A percentile compares a stretch with the other conserved stretches of the same genome.
phyloP scores from a whole-genome alignment of 2,888 invertebrate genomes.

The Clepsis dumicolana region DNA sequence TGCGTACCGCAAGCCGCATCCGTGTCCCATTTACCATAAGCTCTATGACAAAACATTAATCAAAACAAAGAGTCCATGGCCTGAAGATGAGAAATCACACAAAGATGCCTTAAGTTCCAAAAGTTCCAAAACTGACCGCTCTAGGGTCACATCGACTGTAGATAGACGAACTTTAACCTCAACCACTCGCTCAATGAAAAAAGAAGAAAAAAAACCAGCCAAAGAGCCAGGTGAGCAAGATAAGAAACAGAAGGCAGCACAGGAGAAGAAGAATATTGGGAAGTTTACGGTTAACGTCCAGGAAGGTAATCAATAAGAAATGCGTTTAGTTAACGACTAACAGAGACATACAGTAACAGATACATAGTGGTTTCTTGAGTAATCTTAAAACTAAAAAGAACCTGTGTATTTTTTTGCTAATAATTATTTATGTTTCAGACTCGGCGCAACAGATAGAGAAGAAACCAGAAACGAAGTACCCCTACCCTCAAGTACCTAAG shows the following conservation, averaged over 20 bases:
- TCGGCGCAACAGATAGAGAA: conserved; percentile 53
- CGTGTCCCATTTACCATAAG: conserved; percentile 80
- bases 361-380: no score
- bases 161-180: not conserved
- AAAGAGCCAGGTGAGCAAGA: conserved; percentile 48
- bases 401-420: not conserved
- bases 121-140: conserved; percentile 54
- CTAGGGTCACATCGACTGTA: not conserved
- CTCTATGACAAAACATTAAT: conserved; percentile 71
- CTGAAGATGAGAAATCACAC: conserved; percentile 58
- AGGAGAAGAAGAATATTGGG: conserved; percentile 59
- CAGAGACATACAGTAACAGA: no score
- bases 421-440: conserved; percentile 52
- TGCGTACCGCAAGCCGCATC: conserved; percentile 69
- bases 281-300: conserved; percentile 66
- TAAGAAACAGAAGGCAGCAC: conserved; percentile 50
- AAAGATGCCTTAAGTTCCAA: conserved; percentile 48
- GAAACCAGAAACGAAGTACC: conserved; percentile 60
- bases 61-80: conserved; percentile 68
- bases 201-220: conserved; percentile 27
- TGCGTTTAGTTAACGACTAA: not conserved
- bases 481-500: conserved; percentile 73
- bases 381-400: no score
- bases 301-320: conserved; percentile 49
- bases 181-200: conserved; percentile 1